phyloP scores from a whole-genome alignment of 2,797 vertebrate genomes.

The Tokudaia tokunoshimensis region DNA sequence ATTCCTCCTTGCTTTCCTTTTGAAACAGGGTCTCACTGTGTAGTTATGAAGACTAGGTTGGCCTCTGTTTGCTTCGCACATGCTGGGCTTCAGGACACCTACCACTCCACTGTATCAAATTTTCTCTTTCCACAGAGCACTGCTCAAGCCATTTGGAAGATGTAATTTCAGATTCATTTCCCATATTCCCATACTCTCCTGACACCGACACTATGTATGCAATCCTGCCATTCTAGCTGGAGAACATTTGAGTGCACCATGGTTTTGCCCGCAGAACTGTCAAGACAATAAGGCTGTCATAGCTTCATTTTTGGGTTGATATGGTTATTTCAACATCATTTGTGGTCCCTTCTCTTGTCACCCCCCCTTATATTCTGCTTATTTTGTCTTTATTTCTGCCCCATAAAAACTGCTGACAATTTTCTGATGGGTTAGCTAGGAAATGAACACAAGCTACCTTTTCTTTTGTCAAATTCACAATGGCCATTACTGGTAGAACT shows the following conservation, averaged over 20 bases:
- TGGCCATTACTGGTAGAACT: slow-evolving; percentile 55
- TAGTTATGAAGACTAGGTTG: not conserved
- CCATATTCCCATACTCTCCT: not conserved
- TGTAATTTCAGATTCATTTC: not conserved
- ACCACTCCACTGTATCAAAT: not conserved
- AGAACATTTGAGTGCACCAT: not conserved
- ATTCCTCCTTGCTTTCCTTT: not conserved
- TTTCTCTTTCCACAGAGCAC: not conserved
- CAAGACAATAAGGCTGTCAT: not conserved
- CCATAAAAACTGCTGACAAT: slow-evolving; percentile 53
- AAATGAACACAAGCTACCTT: slow-evolving; percentile 66
- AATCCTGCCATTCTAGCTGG: not conserved
- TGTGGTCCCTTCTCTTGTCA: not conserved
- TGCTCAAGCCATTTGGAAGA: not conserved
- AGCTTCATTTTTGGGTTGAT: not conserved
- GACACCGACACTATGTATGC: not conserved
- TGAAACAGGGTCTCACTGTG: not conserved
- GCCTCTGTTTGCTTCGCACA: not conserved
- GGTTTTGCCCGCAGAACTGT: not conserved
- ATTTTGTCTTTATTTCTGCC: slow-evolving; percentile 32
- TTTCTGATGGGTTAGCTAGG: slow-evolving; percentile 53
- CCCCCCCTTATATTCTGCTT: not conserved
- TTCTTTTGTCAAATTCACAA: slow-evolving; percentile 66
- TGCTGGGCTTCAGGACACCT: not conserved
- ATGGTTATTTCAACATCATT: not conserved